These are phyloP conservation scores for Pyrgus malvae DNA, from an alignment of 2,888 invertebrate genomes.

Conservation along the genomic window DNA sequence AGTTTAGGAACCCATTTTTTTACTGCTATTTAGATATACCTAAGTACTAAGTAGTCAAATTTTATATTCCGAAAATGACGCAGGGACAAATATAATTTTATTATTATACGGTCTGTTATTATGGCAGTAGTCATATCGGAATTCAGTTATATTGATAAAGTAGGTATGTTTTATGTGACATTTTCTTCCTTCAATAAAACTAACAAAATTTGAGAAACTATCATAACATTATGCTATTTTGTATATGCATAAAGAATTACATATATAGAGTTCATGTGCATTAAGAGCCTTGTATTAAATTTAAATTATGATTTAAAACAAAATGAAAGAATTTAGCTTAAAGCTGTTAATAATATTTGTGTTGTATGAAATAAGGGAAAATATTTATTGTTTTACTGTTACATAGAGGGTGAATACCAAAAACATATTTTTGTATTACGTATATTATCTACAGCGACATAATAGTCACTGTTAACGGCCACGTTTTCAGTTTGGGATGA, in stretches of 20 bases:
- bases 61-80: no score
- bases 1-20: no score
- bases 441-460: constrained; percentile 20
- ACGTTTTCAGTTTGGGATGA: constrained; percentile 12
- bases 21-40: no score
- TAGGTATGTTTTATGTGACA: no score
- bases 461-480: constrained; percentile 17
- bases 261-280: constrained; percentile 12
- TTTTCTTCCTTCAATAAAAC: constrained; percentile 13
- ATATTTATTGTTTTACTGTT: constrained; percentile 22
- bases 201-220: no score
- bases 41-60: no score
- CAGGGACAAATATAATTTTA: no score
- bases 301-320: constrained; percentile 4
- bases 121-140: no score
- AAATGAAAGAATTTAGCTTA: constrained; percentile 4
- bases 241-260: no score
- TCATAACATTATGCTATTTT: no score
- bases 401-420: constrained; percentile 24
- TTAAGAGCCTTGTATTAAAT: constrained; percentile 1
- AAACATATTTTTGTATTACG: constrained; percentile 27
- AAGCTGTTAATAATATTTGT: constrained; percentile 20
- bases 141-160: no score
- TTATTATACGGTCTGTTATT: no score
- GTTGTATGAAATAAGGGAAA: constrained; percentile 15